Evolutionary conservation across 2,113 vertebrate species (phyloP), one percentile per base, ranked within the genome.

Genomic region (Naja naja): DNA sequence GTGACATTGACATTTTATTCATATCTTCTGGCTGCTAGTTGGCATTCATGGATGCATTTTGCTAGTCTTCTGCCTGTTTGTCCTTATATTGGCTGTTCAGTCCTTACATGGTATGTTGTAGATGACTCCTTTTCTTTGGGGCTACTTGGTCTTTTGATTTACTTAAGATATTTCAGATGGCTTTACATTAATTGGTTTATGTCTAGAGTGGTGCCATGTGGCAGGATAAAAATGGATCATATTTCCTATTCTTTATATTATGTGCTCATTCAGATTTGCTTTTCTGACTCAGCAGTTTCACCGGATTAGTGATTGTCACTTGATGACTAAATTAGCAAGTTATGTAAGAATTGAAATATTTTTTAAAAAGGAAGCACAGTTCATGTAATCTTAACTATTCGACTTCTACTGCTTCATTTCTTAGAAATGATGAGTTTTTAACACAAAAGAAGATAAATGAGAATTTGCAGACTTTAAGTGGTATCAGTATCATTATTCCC

Each of bases 261-360:
- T 89, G 95, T 94, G 91, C 92, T 96, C 93, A 94, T 94, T 97
- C 96, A 94, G 64, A 87, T 56, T 11, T 56, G 89, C 56, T 91
- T 22, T 87, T 85, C 92, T 95, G 94, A 94, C 95, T 96, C 95
- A 96, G 94, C 92, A 95, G 53, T 93, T 95, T 89, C 88, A 93
- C 54, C 3, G 94, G 92, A 94, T 93, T 95, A 93, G 93, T 94
- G 93, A 22, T 91, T 88, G 56, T 91, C 94, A 95, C 87, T 95
- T 58, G 47, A 88, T 11, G 54, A n/a, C 43, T 87, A 69, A 53
- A 87, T 95, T 92, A 94, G 93, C 85, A 86, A 94, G 58, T 88
- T 87, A 92, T 90, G 90, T 95, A 45, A 58, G 87, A 90, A 53
- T 5, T 25, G 81, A 53, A 5, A 30, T 89, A 22, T 56, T 7